A percentile compares a stretch with the other conserved stretches of the same genome.
phyloP scores from a whole-genome alignment of 2,113 vertebrate genomes.

The Lagopus muta region DNA sequence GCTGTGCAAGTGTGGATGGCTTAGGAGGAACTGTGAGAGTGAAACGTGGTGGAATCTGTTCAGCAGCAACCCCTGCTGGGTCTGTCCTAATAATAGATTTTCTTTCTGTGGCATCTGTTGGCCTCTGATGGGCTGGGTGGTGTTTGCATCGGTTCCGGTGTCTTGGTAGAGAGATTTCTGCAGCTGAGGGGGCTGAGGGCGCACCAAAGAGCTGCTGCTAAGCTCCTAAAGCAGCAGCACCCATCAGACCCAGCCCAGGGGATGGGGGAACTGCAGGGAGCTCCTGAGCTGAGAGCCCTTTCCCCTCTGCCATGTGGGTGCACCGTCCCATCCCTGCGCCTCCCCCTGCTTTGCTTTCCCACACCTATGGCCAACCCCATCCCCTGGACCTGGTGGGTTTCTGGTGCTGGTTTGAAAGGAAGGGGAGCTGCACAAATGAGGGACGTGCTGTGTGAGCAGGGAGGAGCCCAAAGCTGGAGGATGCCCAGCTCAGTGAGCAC shows the following conservation, averaged over 20 bases:
- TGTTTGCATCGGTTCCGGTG: neutral
- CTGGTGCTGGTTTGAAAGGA: neutral
- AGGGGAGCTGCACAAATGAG: neutral
- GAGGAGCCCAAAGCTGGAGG: neutral
- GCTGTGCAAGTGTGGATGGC: neutral
- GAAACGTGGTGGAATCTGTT: conserved; percentile 3
- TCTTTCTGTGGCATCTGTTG: conserved; percentile 31
- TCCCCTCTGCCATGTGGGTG: accelerated
- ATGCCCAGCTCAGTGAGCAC: neutral
- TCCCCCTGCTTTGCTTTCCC: neutral
- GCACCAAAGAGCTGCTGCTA: neutral
- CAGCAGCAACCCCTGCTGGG: conserved; percentile 40
- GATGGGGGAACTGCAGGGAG: neutral
- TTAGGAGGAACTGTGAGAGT: conserved; percentile 1
- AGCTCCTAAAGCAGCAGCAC: neutral
- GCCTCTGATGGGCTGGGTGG: conserved; percentile 25
- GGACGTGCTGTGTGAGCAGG: neutral
- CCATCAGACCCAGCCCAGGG: accelerated
- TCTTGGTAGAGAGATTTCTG: neutral
- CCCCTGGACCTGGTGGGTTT: neutral
- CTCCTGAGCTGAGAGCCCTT: neutral
- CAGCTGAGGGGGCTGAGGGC: neutral
- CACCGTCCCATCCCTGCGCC: accelerated
- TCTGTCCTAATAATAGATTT: conserved; percentile 48
- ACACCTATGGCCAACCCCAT: neutral